Percentiles rank a stretch among this genome's conserved stretches.
Conservation (phyloP, 2,888 invertebrate genomes). For the Sesamia inferens region DNA sequence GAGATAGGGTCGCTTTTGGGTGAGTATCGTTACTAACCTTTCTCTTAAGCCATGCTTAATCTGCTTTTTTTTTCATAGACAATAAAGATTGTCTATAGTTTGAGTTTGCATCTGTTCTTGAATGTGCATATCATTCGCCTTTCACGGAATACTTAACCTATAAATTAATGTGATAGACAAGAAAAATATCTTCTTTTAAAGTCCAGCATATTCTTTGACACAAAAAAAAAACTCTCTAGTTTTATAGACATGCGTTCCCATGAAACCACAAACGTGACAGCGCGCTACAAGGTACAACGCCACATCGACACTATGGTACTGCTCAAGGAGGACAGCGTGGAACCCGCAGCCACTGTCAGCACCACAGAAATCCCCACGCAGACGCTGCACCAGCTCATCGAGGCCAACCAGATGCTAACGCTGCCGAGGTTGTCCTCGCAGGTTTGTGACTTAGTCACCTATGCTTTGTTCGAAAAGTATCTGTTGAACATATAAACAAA, state of each 20-base stretch:
- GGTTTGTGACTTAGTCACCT: constrained; percentile 72
- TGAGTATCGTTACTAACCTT: constrained; percentile 79
- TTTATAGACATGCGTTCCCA: constrained; percentile 91
- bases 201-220: background rate
- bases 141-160: too few species aligned
- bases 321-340: constrained; percentile 95
- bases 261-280: constrained; percentile 91
- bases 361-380: constrained; percentile 97
- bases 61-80: too few species aligned
- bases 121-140: too few species aligned
- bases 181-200: background rate
- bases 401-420: constrained; percentile 96
- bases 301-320: constrained; percentile 92
- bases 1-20: constrained; percentile 96
- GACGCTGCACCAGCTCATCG: constrained; percentile 96
- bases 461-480: background rate
- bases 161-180: too few species aligned
- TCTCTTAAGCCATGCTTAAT: background rate
- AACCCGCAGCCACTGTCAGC: constrained; percentile 95
- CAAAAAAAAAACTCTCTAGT: constrained; percentile 78
- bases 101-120: too few species aligned
- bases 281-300: constrained; percentile 93
- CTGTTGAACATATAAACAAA: background rate
- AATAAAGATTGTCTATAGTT: too few species aligned
- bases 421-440: constrained; percentile 98